Evolutionary conservation across 2,797 vertebrate genomes (phyloP).

Genomic region (Silurus lanzhouensis): DNA sequence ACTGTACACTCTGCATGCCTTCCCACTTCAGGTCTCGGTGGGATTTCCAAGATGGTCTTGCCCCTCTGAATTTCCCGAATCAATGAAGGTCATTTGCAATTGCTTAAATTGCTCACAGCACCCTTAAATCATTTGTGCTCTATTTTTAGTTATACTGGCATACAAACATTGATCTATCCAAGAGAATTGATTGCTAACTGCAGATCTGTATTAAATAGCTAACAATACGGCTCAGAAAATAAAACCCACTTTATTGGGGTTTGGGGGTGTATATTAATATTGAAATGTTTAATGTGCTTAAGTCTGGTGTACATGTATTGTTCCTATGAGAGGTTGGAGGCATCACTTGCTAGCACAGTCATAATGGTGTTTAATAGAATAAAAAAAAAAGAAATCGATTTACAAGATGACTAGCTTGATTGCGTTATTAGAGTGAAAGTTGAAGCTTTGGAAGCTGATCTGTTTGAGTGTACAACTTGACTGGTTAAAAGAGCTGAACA

Average conservation of each 20-base stretch:
- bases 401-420: background rate
- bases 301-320: background rate
- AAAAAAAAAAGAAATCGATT: background rate
- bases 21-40: background rate
- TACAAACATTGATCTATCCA: background rate
- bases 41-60: background rate
- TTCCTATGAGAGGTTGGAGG: background rate
- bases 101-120: conserved; percentile 2
- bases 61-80: conserved; percentile 29
- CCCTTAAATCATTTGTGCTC: conserved; percentile 8
- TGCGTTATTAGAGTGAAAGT: background rate
- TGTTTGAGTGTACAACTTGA: background rate
- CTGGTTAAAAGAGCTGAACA: background rate
- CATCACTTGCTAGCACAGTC: no score
- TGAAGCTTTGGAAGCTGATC: background rate
- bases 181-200: background rate
- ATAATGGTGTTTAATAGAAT: background rate
- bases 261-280: background rate
- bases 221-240: background rate
- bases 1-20: no score
- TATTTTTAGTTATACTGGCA: conserved; percentile 33
- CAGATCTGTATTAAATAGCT: background rate
- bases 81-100: conserved; percentile 25
- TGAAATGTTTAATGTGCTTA: background rate
- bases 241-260: no score